Evolutionary conservation across 2,113 vertebrate species (phyloP).

Genomic region (Gymnocephalus cernua): DNA sequence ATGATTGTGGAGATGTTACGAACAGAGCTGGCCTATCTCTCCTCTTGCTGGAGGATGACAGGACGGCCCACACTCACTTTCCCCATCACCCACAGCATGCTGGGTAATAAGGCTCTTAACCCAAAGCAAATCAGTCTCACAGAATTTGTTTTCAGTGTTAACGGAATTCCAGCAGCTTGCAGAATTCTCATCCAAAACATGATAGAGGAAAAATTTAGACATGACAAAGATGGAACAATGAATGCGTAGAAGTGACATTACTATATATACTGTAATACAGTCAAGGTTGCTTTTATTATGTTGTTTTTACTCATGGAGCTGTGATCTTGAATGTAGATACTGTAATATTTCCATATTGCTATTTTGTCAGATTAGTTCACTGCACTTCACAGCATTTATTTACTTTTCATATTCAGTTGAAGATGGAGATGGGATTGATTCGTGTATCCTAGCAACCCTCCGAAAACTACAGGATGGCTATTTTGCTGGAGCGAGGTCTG

Average conservation of each 20-base stretch:
- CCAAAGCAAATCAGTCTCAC: neutral
- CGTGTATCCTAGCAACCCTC: slow-evolving; percentile 92
- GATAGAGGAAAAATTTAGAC: neutral
- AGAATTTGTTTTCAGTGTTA: neutral
- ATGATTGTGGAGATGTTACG: slow-evolving; percentile 99
- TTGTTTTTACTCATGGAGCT: neutral
- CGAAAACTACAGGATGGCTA: slow-evolving; percentile 97
- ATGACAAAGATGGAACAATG: neutral
- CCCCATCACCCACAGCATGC: slow-evolving; percentile 95
- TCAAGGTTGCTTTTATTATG: neutral
- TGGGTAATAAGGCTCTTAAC: slow-evolving; percentile 73
- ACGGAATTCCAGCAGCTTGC: neutral
- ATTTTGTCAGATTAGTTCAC: neutral
- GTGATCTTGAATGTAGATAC: neutral
- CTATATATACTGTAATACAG: too few relatives aligned
- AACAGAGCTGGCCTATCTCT: slow-evolving; percentile 94
- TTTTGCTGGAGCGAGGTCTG: slow-evolving; percentile 96
- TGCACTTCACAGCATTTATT: neutral
- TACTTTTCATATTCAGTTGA: slow-evolving; percentile 84
- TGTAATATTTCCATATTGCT: neutral
- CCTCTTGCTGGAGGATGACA: slow-evolving; percentile 97
- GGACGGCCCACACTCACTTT: slow-evolving; percentile 95
- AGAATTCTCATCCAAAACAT: neutral
- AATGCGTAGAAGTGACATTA: too few relatives aligned
- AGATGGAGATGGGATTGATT: slow-evolving; percentile 91